A percentile compares a stretch with the other conserved stretches of the same genome.
These are phyloP conservation scores for Philaethria dido DNA, from an alignment of 2,888 invertebrate genomes.

Conservation along the genomic window DNA sequence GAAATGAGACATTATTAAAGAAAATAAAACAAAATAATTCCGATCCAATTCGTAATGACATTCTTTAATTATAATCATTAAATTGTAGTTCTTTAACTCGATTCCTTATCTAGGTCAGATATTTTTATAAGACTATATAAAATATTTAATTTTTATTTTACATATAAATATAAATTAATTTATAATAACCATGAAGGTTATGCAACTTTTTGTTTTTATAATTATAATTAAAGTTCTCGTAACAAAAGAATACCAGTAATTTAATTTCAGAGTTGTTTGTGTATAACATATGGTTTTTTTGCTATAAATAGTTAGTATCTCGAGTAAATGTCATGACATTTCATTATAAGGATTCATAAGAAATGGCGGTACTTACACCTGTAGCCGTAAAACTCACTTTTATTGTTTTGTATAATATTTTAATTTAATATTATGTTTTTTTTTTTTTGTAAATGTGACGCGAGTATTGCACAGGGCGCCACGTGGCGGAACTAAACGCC, in stretches of 20 bases:
- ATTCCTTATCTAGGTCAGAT: conserved; percentile 1
- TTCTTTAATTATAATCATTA: too few species aligned
- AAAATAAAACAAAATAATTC: too few species aligned
- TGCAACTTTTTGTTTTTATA: not conserved
- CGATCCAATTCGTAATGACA: not conserved
- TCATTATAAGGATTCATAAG: conserved; percentile 13
- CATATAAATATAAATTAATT: conserved; percentile 3
- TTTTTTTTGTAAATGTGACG: too few species aligned
- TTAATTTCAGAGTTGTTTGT: not conserved
- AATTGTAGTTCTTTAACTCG: not conserved
- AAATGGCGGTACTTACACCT: conserved; percentile 5
- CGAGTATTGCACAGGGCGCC: too few species aligned
- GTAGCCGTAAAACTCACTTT: not conserved
- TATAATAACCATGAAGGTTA: conserved; percentile 1
- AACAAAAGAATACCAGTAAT: not conserved
- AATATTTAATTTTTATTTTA: not conserved
- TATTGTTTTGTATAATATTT: not conserved
- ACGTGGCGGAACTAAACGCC: too few species aligned
- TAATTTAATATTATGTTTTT: not conserved
- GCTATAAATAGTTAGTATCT: conserved; percentile 5
- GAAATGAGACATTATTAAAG: too few species aligned
- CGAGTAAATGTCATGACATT: conserved; percentile 22
- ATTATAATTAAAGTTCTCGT: not conserved
- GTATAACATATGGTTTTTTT: not conserved
- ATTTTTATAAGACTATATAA: not conserved